Evolutionary conservation across 1,140 invertebrate genomes (phyloP).

Genomic region (Alviniconcha marisindica): DNA sequence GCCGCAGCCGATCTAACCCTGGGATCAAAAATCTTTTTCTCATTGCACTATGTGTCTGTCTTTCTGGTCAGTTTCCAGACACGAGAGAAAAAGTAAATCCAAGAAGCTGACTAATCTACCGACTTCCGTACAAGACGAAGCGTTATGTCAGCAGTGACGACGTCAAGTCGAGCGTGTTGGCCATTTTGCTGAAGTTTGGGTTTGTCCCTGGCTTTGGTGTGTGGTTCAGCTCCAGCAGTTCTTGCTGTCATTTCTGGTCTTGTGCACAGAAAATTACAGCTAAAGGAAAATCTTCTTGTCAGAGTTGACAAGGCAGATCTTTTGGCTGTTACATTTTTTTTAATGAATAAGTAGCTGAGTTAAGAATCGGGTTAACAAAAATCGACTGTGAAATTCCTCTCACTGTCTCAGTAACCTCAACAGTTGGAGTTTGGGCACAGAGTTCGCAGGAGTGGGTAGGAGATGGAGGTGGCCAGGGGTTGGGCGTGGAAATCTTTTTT

Average conservation of each 20-base stretch:
- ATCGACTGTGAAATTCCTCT: neutral
- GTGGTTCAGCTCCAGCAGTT: neutral
- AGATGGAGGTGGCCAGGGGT: too few species aligned
- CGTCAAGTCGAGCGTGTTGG: neutral
- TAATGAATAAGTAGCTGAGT: neutral
- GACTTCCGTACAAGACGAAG: neutral
- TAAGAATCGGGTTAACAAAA: too few species aligned
- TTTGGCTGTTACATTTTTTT: neutral
- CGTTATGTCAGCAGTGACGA: neutral
- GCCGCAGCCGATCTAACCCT: neutral
- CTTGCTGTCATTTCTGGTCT: neutral
- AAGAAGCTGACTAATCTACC: neutral
- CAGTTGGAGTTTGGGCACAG: neutral
- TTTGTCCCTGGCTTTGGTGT: neutral
- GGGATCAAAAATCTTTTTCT: neutral
- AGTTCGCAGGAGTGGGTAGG: too few species aligned
- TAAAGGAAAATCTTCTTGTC: neutral
- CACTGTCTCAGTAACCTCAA: neutral
- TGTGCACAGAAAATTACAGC: slow-evolving; percentile 13
- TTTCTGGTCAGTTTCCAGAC: slow-evolving; percentile 21
- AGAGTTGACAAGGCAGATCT: neutral
- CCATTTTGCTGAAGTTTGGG: neutral
- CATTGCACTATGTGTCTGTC: slow-evolving; percentile 17
- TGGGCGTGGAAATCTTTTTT: too few species aligned
- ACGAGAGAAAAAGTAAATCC: neutral